Evolutionary conservation across 2,797 vertebrate genomes (phyloP), one percentile per base, ranked within the genome.

Genomic region (Bradypodion pumilum): DNA sequence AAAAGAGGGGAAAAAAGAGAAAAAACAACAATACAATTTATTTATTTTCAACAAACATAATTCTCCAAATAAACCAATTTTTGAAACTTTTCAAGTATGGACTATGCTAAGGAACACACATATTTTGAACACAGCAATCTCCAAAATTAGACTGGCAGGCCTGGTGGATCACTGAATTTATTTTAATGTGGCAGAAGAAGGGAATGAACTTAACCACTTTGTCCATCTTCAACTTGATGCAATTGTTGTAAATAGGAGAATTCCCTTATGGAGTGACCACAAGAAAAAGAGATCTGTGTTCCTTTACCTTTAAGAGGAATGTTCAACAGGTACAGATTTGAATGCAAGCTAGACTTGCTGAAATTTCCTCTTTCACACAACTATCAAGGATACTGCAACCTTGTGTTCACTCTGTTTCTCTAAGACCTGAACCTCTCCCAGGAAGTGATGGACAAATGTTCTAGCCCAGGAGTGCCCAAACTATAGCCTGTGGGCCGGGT

Each of bases 21-120:
- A 85, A 85, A 63, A 75, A 66, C 37, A 62, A 16, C 73, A 65
- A 81, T 13, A 87, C n/a, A 84, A 84, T 79, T 44, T 88, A n/a
- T 77, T 85, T 90, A n/a, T 35, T n/a, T 42, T 60, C 72, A 84
- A 78, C 19, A 85, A 90, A 91, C 60, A 63, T 52, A 56, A 84
- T 65, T 84, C 42, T 3, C 69, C 70, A 82, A 66, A 86, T 85
- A 37, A 80, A 86, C 68, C 74, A 59, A 15, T 10, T 75, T 75
- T 75, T 56, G 19, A 75, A 32, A 56, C 35, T 32, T n/a, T 32
- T 74, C 73, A 74, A 25, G 35, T 56, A 56, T 46, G 21, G 65
- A 35, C 6, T 15, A 42, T 56, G n/a, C 66, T 35, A 49, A 70
- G 13, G 62, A 81, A 59, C 19, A 15, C 1, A 59, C 7, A 69